phyloP scores from a whole-genome alignment of 2,113 vertebrate species.

The Leiothrix lutea region DNA sequence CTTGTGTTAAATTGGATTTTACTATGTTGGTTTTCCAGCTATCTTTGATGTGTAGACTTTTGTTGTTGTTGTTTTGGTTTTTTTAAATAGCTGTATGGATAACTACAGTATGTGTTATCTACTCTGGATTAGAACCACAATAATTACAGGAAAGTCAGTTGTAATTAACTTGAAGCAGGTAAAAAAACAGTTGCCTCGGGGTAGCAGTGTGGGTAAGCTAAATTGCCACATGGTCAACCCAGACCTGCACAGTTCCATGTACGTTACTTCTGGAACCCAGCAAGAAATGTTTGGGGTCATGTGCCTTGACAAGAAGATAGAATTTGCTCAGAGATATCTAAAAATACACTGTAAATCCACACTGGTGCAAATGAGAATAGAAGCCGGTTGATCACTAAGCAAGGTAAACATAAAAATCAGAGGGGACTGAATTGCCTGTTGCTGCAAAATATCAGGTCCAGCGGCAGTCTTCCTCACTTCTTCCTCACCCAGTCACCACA shows the following conservation, averaged over 20 bases:
- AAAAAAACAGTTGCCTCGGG: not conserved
- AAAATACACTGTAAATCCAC: slow-evolving; percentile 31
- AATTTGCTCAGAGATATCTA: slow-evolving; percentile 23
- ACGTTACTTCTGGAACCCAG: not conserved
- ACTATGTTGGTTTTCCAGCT: not conserved
- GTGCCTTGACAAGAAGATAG: not conserved
- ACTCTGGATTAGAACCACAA: not conserved
- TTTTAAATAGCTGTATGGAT: not conserved
- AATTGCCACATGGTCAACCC: not conserved
- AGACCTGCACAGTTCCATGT: not conserved
- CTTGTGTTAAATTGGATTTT: not conserved
- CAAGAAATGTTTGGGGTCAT: not conserved
- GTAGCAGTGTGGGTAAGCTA: not conserved
- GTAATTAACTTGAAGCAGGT: slow-evolving; percentile 2
- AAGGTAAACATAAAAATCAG: not conserved
- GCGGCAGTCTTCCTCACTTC: not conserved
- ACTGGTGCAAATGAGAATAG: not conserved
- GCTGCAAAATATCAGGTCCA: not conserved
- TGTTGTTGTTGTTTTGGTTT: no score
- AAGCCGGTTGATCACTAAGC: not conserved
- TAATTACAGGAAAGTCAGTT: not conserved
- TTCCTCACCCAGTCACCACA: not conserved
- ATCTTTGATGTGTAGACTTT: not conserved
- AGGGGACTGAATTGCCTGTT: not conserved
- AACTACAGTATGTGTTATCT: not conserved